Conservation (phyloP, 2,888 invertebrate genomes). For the Lasioglossum oenotherae region DNA sequence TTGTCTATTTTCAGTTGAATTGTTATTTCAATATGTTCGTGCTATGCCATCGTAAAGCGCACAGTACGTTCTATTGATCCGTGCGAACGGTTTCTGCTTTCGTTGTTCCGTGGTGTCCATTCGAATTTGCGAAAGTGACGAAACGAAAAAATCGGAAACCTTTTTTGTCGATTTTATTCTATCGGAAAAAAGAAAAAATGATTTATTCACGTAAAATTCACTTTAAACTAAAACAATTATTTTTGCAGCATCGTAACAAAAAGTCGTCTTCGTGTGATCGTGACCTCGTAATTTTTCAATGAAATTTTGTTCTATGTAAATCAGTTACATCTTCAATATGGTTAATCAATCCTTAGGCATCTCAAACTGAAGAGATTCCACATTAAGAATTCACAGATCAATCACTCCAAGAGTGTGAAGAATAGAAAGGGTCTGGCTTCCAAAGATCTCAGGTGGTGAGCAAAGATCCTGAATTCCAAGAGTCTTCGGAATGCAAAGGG, state of each 20-base stretch:
- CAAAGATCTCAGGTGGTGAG: neutral
- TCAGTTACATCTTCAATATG: neutral
- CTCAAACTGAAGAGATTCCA: neutral
- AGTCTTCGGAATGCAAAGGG: neutral
- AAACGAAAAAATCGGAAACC: too few species aligned
- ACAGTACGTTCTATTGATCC: neutral
- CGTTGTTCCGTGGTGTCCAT: neutral
- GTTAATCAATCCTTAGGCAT: neutral
- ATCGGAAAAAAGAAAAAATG: too few species aligned
- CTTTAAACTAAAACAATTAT: too few species aligned
- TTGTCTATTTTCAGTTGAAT: neutral
- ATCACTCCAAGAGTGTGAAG: neutral
- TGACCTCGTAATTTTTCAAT: too few species aligned
- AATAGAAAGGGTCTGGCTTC: neutral
- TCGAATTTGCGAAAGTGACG: neutral
- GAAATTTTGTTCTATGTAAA: too few species aligned
- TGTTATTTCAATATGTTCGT: neutral
- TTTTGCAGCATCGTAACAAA: too few species aligned
- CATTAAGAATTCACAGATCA: neutral
- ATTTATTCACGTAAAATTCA: too few species aligned
- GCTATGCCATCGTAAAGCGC: neutral
- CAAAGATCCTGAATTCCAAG: neutral
- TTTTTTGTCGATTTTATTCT: too few species aligned
- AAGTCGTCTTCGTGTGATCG: too few species aligned
- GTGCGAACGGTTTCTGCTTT: neutral